A percentile compares a stretch with the other conserved stretches of the same genome.
Conservation (phyloP, 1,140 invertebrate genomes). For the Drosophila orosa region DNA sequence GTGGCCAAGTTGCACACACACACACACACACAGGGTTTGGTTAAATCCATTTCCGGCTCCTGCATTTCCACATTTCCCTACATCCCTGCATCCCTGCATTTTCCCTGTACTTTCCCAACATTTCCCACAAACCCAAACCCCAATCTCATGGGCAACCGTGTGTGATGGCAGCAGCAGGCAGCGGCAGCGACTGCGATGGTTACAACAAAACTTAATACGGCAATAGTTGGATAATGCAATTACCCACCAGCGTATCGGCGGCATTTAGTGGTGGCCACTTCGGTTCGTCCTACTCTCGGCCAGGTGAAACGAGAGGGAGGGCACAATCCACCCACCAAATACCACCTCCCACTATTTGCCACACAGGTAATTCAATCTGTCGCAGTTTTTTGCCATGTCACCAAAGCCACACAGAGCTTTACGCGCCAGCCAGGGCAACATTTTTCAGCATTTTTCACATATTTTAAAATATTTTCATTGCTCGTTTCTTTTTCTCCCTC, state of each 20-base stretch:
- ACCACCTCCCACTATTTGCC: constrained; percentile 9
- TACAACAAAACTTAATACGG: constrained; percentile 76
- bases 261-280: constrained; percentile 49
- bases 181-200: constrained; percentile 50
- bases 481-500: constrained; percentile 34
- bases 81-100: too few relatives aligned
- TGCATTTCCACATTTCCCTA: constrained; percentile 29
- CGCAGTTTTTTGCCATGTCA: constrained; percentile 64
- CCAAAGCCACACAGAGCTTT: constrained; percentile 25
- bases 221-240: constrained; percentile 82
- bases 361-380: constrained; percentile 79
- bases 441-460: constrained; percentile 76
- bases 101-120: neutral
- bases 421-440: constrained; percentile 25
- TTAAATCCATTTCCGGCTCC: constrained; percentile 76
- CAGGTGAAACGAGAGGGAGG: constrained; percentile 40
- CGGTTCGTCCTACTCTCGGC: constrained; percentile 39
- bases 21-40: constrained; percentile 28
- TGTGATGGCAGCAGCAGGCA: constrained; percentile 24
- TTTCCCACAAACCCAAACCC: constrained; percentile 1
- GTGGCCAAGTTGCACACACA: constrained; percentile 49
- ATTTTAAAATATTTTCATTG: constrained; percentile 73
- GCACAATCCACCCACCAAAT: neutral
- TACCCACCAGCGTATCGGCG: constrained; percentile 73
- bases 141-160: constrained; percentile 31